A percentile compares a stretch with the other conserved stretches of the same genome.
These are phyloP conservation scores for Ageneiosus marmoratus DNA, from an alignment of 2,113 vertebrate genomes.

Conservation along the genomic window DNA sequence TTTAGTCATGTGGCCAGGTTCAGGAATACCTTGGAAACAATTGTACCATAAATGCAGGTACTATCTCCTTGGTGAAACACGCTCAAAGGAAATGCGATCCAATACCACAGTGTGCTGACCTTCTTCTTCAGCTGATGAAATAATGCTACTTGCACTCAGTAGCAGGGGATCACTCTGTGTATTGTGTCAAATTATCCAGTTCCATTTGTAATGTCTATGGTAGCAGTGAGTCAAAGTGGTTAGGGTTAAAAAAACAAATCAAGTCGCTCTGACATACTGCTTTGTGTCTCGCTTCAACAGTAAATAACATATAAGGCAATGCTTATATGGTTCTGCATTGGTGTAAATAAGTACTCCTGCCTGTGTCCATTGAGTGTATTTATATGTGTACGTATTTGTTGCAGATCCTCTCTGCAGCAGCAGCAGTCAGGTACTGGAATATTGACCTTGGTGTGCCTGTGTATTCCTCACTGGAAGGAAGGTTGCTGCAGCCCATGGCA, in stretches of 20 bases:
- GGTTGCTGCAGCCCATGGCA: conserved; percentile 38
- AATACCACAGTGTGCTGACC: conserved; percentile 23
- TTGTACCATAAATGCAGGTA: neutral
- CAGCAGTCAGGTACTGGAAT: conserved; percentile 32
- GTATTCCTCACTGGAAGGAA: conserved; percentile 41
- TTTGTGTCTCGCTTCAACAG: neutral
- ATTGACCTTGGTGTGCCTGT: conserved; percentile 49
- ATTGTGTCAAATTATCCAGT: conserved; percentile 15
- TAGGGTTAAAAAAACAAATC: conserved; percentile 1
- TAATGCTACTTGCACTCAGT: neutral
- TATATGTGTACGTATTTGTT: conserved; percentile 27
- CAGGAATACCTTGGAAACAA: neutral
- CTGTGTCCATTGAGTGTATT: neutral
- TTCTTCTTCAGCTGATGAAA: conserved; percentile 26
- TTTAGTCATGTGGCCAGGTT: neutral
- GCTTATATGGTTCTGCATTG: neutral
- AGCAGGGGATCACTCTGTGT: neutral
- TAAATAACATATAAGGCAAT: neutral
- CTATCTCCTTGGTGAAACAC: conserved; percentile 43
- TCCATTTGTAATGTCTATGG: neutral
- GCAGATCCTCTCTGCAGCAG: conserved; percentile 29
- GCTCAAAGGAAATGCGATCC: conserved; percentile 33
- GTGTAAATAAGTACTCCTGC: neutral
- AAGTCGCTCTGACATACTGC: neutral
- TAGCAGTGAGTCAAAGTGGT: neutral